Base-by-base conservation (phyloP, 2,888 invertebrate species). In the Halictus quadricinctus region DNA sequence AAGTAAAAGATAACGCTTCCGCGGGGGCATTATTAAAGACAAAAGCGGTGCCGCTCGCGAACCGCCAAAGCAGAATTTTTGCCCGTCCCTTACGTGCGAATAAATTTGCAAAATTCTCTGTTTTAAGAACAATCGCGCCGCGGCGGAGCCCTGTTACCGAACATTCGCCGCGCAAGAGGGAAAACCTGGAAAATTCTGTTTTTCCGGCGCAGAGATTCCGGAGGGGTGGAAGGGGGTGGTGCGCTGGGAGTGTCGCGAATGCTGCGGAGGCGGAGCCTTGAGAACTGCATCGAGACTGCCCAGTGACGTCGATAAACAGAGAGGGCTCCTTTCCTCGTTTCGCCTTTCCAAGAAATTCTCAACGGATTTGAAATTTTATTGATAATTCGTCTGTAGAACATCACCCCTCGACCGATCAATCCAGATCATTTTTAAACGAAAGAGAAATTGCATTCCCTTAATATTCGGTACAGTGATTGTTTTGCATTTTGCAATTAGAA, bases 201-300 rank as follows among this genome's bases (percentile, higher is more conserved):
- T 83, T 84, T 87, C 84, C 84, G 73, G 60, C 12, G 75, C 66
- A 70, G 81, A 90, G 90, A 87, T 91, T 86, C 85, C 87, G 0
- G 4, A 5, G 36, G 36, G 36, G 36, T 36, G 36, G 36, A 5
- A 36, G 85, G 91, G 92, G 94, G 93, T 93, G 94, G 93, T 91
- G 81, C 92, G 88, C 91, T 90, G 90, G 91, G 91, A 92, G 91
- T 93, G 92, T 91, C 91, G 90, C 91, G 91, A 91, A 92, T 91
- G 90, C 91, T 91, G 88, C 91, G 91, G 92, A 93, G 94, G 94
- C 94, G 94, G 94, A 92, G 94, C 93, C 92, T 93, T 93, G 87
- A 90, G 88, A 88, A 87, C 89, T 89, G 90, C 91, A 91, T 90
- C 89, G 91, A 91, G 91, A 90, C 91, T 91, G 92, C 92, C 91